These are phyloP conservation scores for Mesorhabditis belari DNA, from an alignment of 2,888 invertebrate genomes.

Conservation along the genomic window DNA sequence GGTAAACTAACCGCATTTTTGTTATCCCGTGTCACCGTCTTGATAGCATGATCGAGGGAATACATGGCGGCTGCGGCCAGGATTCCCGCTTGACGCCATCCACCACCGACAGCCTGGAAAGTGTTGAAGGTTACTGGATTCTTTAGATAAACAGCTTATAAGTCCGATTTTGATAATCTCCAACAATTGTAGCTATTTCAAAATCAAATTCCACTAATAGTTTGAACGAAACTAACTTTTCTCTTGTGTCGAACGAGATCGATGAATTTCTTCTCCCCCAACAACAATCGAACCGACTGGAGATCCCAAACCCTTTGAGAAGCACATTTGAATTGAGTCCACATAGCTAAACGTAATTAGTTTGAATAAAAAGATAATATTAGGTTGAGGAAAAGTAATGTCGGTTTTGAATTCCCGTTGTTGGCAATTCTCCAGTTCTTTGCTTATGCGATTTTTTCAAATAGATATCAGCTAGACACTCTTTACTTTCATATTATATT, in stretches of 20 bases:
- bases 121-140: conserved; percentile 56
- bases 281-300: conserved; percentile 80
- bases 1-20: conserved; percentile 48
- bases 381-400: too few relatives aligned
- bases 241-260: conserved; percentile 19
- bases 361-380: too few relatives aligned
- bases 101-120: conserved; percentile 84
- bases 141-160: background rate
- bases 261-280: conserved; percentile 59
- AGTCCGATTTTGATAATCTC: background rate
- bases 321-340: conserved; percentile 77
- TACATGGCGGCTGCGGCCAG: conserved; percentile 81
- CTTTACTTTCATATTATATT: too few relatives aligned
- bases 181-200: background rate
- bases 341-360: conserved; percentile 56
- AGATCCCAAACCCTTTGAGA: conserved; percentile 75
- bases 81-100: conserved; percentile 84
- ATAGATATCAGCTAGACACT: too few relatives aligned
- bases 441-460: too few relatives aligned
- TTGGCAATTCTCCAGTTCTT: too few relatives aligned
- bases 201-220: conserved; percentile 60
- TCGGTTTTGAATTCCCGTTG: too few relatives aligned
- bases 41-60: conserved; percentile 69
- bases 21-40: conserved; percentile 71
- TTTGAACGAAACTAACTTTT: conserved; percentile 32